Base-by-base conservation (phyloP, 2,888 invertebrate genomes). In the Baccha elongata region DNA sequence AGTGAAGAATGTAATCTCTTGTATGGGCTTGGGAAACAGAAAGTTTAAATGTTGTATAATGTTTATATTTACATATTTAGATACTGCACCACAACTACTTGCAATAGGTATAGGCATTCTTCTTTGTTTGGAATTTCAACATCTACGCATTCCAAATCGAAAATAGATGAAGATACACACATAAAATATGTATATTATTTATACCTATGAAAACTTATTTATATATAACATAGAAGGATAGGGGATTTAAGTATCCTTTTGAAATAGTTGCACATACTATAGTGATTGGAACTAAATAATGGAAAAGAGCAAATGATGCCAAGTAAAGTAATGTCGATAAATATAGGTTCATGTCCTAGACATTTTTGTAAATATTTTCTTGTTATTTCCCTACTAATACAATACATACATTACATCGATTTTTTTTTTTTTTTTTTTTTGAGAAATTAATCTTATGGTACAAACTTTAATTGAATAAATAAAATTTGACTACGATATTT, bases 1-100 rank as follows among this genome's bases (percentile, higher is more conserved):
- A 60, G 37, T 26, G n/a, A 19, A 60, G 44, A 60, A 44, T 60
- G 44, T 60, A 60, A 60, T 60, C 42, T 11, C 42, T 29, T 44
- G 42, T 44, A 19, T 17, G 19, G 26, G 60, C n/a, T 60, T 44
- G 17, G 19, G 17, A 60, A 44, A 17, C 44, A 17, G 15, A 1
- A 44, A 32, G 29, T 60, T 44, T 60, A 60, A 44, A 60, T 58
- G 17, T 11, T 23, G 13, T n/a, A 17, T 5, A 3, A 44, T 19
- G 10, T 19, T 19, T 17, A 44, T 11, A 10, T n/a, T n/a, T n/a
- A n/a, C n/a, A n/a, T n/a, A n/a, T n/a, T n/a, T n/a, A 23, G 3
- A 23, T 23, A 23, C 3, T 32, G 8, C 8, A 48, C 50, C 1
- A 13, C 17, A 17, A 52, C 17, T 29, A 32, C 17, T n/a, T 37